Conservation (phyloP, 2,888 invertebrate species). For the Acleris cristana region DNA sequence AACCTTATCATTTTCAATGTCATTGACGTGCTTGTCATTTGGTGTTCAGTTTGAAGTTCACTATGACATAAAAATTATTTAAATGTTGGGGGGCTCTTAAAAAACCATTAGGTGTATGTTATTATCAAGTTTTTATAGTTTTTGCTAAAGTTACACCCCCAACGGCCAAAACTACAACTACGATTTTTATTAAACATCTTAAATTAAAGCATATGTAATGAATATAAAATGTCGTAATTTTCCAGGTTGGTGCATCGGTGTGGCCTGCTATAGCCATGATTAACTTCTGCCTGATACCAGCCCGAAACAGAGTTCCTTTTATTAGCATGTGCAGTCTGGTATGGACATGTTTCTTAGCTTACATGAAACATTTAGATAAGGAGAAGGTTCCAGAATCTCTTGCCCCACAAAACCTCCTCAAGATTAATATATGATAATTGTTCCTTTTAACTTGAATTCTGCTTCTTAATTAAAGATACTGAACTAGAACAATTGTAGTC, state of each 20-base stretch:
- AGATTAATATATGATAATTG: constrained; percentile 47
- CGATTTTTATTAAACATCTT: too few relatives aligned
- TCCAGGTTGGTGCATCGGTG: constrained; percentile 87
- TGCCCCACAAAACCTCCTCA: constrained; percentile 50
- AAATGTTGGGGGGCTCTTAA: too few relatives aligned
- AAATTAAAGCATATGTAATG: too few relatives aligned
- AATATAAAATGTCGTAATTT: constrained; percentile 34
- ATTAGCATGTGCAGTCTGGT: constrained; percentile 89
- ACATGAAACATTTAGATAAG: constrained; percentile 88
- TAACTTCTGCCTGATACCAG: constrained; percentile 88
- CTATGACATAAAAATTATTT: too few relatives aligned
- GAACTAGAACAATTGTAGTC: constrained; percentile 26
- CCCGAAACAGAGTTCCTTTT: constrained; percentile 90
- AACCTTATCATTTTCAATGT: too few relatives aligned
- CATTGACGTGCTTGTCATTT: too few relatives aligned
- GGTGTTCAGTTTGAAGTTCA: too few relatives aligned
- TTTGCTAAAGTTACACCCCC: too few relatives aligned
- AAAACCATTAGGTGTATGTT: too few relatives aligned
- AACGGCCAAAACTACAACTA: too few relatives aligned
- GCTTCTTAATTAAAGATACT: constrained; percentile 2
- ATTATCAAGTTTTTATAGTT: too few relatives aligned
- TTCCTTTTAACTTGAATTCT: not conserved
- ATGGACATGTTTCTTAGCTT: constrained; percentile 92
- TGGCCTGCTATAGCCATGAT: constrained; percentile 91
- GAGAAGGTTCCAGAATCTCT: constrained; percentile 55